Percentiles rank a stretch among this genome's conserved stretches.
Conservation (phyloP, 2,888 invertebrate species). For the Nomada fabriciana region DNA sequence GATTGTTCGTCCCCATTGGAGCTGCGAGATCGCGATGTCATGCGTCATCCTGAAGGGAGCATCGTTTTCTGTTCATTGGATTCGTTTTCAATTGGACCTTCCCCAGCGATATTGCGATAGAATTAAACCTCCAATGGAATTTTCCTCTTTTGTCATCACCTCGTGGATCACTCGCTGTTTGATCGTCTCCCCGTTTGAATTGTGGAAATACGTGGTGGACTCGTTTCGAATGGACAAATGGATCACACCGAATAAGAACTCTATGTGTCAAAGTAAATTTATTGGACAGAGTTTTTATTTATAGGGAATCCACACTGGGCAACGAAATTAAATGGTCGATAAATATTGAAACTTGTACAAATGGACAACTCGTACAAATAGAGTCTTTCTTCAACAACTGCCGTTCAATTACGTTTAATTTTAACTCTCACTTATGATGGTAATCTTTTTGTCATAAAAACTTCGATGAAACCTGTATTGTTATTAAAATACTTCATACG, state of each 20-base stretch:
- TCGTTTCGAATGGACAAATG: background rate
- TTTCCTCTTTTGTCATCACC: conserved; percentile 16
- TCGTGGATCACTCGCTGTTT: conserved; percentile 8
- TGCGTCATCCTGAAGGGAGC: conserved; percentile 31
- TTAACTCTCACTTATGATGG: no score
- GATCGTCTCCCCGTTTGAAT: conserved; percentile 3
- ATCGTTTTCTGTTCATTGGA: conserved; percentile 38
- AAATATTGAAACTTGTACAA: no score
- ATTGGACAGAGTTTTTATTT: no score
- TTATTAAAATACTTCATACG: no score
- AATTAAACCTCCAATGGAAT: conserved; percentile 35
- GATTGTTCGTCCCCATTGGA: conserved; percentile 21
- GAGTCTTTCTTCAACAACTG: no score
- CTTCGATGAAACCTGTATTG: no score
- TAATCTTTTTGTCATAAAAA: no score
- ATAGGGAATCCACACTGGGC: no score
- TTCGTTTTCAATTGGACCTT: conserved; percentile 37
- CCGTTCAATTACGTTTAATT: no score
- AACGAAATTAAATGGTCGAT: no score
- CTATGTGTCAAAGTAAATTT: background rate
- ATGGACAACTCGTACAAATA: no score
- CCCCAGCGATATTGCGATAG: conserved; percentile 40
- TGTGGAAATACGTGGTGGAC: background rate
- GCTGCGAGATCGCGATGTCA: conserved; percentile 19
- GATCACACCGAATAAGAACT: background rate